Percentiles rank a stretch among this genome's conserved stretches.
Conservation (phyloP, 2,797 vertebrate genomes). For the Tenualosa ilisha region DNA sequence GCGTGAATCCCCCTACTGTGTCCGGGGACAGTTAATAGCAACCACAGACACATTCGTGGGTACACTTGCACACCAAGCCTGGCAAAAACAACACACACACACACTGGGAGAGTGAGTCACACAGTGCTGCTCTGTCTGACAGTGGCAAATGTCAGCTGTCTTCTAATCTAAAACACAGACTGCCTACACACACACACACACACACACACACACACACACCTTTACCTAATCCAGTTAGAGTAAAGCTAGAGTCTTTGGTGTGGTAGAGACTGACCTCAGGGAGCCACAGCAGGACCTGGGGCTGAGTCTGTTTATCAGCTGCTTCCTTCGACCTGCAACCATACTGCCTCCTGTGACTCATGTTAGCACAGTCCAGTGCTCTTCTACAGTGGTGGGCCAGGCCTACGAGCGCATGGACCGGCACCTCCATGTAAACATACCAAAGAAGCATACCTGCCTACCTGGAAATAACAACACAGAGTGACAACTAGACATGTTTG, state of each 20-base stretch:
- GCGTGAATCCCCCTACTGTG: slow-evolving; percentile 10
- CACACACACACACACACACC: background rate
- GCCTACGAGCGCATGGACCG: background rate
- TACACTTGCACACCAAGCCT: background rate
- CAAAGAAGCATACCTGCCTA: background rate
- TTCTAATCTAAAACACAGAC: slow-evolving; percentile 25
- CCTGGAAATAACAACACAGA: background rate
- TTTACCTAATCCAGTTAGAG: background rate
- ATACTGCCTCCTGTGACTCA: background rate
- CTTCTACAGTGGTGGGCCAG: background rate
- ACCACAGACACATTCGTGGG: background rate
- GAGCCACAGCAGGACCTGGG: background rate
- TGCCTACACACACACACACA: background rate
- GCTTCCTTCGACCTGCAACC: background rate
- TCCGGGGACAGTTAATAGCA: background rate
- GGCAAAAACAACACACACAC: slow-evolving; percentile 15
- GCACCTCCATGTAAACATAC: background rate
- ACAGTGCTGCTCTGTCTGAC: background rate
- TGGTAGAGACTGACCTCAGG: background rate
- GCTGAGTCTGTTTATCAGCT: background rate
- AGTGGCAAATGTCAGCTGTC: slow-evolving; percentile 17
- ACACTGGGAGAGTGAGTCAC: background rate
- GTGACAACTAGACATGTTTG: background rate
- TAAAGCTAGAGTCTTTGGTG: background rate
- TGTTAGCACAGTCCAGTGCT: background rate